Conservation (phyloP, 2,113 vertebrate genomes). For the Erythrolamprus reginae region DNA sequence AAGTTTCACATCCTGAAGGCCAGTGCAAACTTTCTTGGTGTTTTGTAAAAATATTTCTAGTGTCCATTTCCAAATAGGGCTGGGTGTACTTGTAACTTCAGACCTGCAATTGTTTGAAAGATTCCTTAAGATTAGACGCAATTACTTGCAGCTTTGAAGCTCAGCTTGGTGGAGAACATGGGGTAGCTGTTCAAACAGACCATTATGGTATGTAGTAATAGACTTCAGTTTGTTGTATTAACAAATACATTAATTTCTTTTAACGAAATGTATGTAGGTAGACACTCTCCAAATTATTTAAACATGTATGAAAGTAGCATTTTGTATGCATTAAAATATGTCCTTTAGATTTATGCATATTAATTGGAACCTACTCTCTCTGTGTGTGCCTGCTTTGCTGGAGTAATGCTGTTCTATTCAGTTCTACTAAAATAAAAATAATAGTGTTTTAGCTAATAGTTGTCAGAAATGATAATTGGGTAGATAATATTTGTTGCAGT, state of each 20-base stretch:
- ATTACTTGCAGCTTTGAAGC: conserved; percentile 19
- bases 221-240: neutral
- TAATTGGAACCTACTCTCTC: no score
- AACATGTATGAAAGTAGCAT: neutral
- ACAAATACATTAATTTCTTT: neutral
- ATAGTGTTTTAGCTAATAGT: neutral
- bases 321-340: neutral
- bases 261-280: neutral
- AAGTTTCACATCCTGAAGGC: rapidly evolving
- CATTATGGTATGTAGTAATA: neutral
- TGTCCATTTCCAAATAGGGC: neutral
- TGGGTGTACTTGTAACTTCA: rapidly evolving
- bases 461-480: neutral
- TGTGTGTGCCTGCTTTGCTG: neutral
- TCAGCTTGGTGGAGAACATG: neutral
- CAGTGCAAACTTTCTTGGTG: rapidly evolving
- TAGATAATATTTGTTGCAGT: neutral
- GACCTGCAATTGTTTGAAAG: neutral
- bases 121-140: neutral
- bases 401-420: neutral
- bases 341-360: neutral
- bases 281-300: neutral
- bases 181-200: conserved; percentile 49
- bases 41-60: rapidly evolving
- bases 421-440: neutral